These are phyloP conservation scores for Chaenocephalus aceratus DNA, from an alignment of 2,113 vertebrate genomes.

Conservation along the genomic window DNA sequence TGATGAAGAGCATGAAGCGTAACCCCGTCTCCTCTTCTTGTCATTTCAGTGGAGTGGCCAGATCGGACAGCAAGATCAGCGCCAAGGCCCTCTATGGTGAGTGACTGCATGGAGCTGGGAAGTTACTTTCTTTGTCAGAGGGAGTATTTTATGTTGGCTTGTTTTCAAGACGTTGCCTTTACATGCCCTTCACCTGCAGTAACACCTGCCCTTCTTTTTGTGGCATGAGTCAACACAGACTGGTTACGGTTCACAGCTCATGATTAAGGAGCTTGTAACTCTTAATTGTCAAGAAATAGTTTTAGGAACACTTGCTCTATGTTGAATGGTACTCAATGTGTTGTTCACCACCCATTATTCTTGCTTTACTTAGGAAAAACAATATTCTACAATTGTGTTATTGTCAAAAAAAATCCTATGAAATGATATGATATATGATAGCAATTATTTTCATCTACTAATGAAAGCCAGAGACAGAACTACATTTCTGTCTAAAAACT, in stretches of 20 bases:
- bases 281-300: background rate
- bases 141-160: background rate
- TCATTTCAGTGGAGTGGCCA: conserved; percentile 84
- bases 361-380: background rate
- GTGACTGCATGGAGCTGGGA: conserved; percentile 32
- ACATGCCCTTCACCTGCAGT: conserved; percentile 11
- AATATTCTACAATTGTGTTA: background rate
- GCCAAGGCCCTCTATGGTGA: conserved; percentile 87
- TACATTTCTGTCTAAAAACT: too few species aligned
- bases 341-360: background rate
- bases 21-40: conserved; percentile 71
- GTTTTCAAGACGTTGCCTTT: conserved; percentile 16
- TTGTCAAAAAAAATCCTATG: background rate
- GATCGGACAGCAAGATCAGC: conserved; percentile 87
- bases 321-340: background rate
- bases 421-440: background rate
- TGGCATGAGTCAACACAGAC: conserved; percentile 19
- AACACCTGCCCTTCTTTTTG: conserved; percentile 3
- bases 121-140: background rate
- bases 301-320: background rate
- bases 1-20: conserved; percentile 81
- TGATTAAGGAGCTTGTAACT: background rate
- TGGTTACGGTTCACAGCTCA: background rate
- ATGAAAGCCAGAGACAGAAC: background rate
- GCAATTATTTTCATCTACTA: background rate